These are phyloP conservation scores for Rousettus leschenaultii DNA, from an alignment of 2,113 vertebrate species.

Conservation along the genomic window DNA sequence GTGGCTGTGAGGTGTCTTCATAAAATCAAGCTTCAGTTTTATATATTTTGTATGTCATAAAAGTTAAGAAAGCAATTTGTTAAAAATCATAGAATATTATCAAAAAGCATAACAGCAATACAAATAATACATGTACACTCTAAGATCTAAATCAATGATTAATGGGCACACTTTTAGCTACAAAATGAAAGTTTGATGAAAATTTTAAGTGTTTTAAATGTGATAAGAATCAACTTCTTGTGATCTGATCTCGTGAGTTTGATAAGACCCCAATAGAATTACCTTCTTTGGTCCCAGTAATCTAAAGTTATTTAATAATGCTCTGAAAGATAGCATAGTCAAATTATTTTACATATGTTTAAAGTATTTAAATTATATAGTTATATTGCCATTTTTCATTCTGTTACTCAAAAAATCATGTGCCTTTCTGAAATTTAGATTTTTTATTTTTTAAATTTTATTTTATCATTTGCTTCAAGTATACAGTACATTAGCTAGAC, in stretches of 20 bases:
- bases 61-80: not conserved
- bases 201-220: not conserved
- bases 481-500: too few relatives aligned
- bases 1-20: not conserved
- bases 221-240: not conserved
- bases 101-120: not conserved
- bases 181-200: not conserved
- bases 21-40: conserved; percentile 22
- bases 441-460: not conserved
- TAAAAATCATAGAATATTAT: not conserved
- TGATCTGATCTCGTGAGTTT: not conserved
- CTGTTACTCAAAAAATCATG: not conserved
- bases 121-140: not conserved
- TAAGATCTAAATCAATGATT: not conserved
- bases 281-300: not conserved
- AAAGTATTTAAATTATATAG: conserved; percentile 26
- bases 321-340: not conserved
- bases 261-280: not conserved
- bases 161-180: not conserved
- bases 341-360: conserved; percentile 19
- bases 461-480: too few relatives aligned
- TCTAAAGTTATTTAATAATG: not conserved
- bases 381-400: conserved; percentile 11
- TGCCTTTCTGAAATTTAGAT: not conserved
- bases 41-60: not conserved